Base-by-base conservation (phyloP, 2,797 vertebrate species). In the Apogon hyalosoma region DNA sequence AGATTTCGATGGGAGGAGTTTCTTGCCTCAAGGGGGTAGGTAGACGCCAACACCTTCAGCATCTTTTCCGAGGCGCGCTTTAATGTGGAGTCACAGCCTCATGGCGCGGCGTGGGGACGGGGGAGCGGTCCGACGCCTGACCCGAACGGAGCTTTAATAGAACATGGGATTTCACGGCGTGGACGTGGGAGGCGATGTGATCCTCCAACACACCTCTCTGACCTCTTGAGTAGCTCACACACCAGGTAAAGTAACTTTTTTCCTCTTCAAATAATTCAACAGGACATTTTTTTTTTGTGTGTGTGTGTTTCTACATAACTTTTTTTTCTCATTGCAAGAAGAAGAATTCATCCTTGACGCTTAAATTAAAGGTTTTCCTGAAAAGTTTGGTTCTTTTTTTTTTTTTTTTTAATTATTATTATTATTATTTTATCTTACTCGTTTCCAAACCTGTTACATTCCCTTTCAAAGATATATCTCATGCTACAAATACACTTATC, bases 1-100 rank as follows among this genome's bases (percentile, higher is more conserved):
- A 78, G 88, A 91, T 90, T 79, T 80, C 54, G 83, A 92, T 92
- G 92, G 93, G 93, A 92, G 92, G 93, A 93, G 93, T 90, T 89
- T 91, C 46, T 75, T 82, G 86, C 87, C 88, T 84, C 83, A 12
- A 64, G 87, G 90, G 85, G 75, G 79, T 56, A 85, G 86, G 87
- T 88, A 63, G 86, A 82, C 63, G 75, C 72, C 61, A 87, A 89
- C 91, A 94, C 92, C 92, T 93, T 92, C 85, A 87, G 81, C 88
- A 87, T 91, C 84, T 90, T 88, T 88, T 85, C 68, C 79, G 57
- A 67, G 67, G 75, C 68, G 77, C 72, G 80, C 76, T 83, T 79
- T 70, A 64, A 82, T 40, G 80, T 79, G 84, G 76, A 90, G 74
- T 50, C 63, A 49, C 77, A 87, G 82, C 79, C 79, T 52, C 61